Base-by-base conservation (phyloP, 2,888 invertebrate genomes). In the Mythimna vitellina region DNA sequence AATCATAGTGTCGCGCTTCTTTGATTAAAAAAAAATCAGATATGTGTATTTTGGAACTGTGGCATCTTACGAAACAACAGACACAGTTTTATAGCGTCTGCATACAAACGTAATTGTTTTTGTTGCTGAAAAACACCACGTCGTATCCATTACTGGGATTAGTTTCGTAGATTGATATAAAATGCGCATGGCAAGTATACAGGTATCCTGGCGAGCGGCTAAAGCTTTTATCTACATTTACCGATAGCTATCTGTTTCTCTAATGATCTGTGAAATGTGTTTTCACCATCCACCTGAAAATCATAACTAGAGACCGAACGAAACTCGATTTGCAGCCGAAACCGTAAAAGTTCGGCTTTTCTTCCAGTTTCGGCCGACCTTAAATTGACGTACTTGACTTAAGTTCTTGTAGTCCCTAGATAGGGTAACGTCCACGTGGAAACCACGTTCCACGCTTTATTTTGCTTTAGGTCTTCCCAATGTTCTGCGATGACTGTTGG, bases 141-240 rank as follows among this genome's bases (percentile, higher is more conserved):
- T 70, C 62, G 68, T 78, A 61, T 85, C 78, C 80, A 86, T 88
- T 88, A 83, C 72, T 76, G 61, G 58, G 85, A 89, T 89, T 88
- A 86, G 84, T 76, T 79, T 62, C 65, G 76, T 69, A 81, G 62
- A 85, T 85, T 83, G 82, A 86, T 86, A 83, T 80, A 84, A 83
- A 86, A 87, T 87, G 87, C 87, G 86, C 86, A 86, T 86, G 78
- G 75, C 62, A 76, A 83, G 49, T 74, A 64, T 65, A 66, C 54
- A 68, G 65, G 70, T 70, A 62, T 42, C 46, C 70, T 73, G 56
- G 51, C 10, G 57, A 65, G 64, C 60, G 67, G 68, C 46, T 73
- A 12, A 68, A 69, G 70, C 35, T 70, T 66, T 75, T 74, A 73
- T 71, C 53, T 70, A 58, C 60, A 56, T 64, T 64, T 66, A 60